phyloP scores from a whole-genome alignment of 2,888 invertebrate genomes.

The Plagiodera versicolora region DNA sequence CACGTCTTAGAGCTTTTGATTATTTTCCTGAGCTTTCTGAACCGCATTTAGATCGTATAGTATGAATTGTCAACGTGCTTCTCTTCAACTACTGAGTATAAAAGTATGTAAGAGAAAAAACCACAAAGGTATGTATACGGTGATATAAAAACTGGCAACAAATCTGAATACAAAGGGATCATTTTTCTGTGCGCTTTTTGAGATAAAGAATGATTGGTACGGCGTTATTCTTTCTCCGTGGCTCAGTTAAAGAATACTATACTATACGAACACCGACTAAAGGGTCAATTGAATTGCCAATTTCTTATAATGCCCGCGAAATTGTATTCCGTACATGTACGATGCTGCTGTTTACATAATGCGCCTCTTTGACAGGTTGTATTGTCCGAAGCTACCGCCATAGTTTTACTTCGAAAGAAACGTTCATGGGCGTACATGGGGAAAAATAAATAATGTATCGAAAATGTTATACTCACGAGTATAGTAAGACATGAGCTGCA shows the following conservation, averaged over 20 bases:
- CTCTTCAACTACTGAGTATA: not conserved
- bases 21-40: no score
- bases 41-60: no score
- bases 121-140: constrained; percentile 15
- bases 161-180: constrained; percentile 41
- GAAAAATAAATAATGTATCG: not conserved
- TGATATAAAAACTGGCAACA: constrained; percentile 9
- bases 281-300: constrained; percentile 50
- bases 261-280: constrained; percentile 36
- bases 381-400: constrained; percentile 28
- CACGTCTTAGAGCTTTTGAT: not conserved
- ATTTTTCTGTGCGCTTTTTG: constrained; percentile 37
- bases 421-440: constrained; percentile 4
- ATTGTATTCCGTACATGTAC: constrained; percentile 48
- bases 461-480: not conserved
- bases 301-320: constrained; percentile 47
- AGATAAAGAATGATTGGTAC: constrained; percentile 44
- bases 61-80: not conserved
- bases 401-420: constrained; percentile 23
- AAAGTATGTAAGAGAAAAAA: constrained; percentile 24
- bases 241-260: constrained; percentile 35
- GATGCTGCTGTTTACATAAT: constrained; percentile 48
- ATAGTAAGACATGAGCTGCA: no score
- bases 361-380: constrained; percentile 40
- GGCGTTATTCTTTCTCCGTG: constrained; percentile 39